Percentiles rank a stretch among this genome's conserved stretches.
Conservation (phyloP, 1,140 invertebrate species). For the Cheumatopsyche charites region DNA sequence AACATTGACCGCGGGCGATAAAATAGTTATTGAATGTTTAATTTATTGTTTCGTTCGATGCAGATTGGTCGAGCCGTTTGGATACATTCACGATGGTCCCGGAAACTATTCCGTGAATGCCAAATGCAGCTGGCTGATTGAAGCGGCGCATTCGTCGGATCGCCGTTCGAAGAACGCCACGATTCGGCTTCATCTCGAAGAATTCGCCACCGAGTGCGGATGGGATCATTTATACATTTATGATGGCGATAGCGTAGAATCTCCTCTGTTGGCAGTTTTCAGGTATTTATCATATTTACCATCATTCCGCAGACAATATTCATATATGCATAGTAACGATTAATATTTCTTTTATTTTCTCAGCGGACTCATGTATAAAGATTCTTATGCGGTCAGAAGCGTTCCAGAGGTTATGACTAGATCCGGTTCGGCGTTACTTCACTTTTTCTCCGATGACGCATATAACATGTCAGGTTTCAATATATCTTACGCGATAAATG, state of each 20-base stretch:
- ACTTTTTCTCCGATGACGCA: conserved; percentile 97
- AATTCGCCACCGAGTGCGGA: conserved; percentile 96
- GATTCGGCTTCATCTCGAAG: conserved; percentile 82
- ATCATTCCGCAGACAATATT: too few relatives aligned
- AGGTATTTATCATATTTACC: conserved; percentile 63
- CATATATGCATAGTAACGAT: too few relatives aligned
- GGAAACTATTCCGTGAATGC: conserved; percentile 94
- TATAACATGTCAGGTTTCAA: conserved; percentile 98
- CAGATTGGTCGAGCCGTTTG: conserved; percentile 77
- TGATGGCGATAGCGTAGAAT: conserved; percentile 93
- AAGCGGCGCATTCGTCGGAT: conserved; percentile 65
- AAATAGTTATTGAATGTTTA: too few relatives aligned
- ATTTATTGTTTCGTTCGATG: conserved; percentile 44
- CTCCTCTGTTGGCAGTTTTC: conserved; percentile 88
- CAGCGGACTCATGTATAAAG: conserved; percentile 86
- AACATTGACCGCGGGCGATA: too few relatives aligned
- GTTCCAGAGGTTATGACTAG: conserved; percentile 86
- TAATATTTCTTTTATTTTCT: conserved; percentile 49
- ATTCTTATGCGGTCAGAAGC: conserved; percentile 73
- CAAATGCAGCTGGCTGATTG: conserved; percentile 95
- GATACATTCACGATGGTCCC: conserved; percentile 88
- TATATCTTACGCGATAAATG: conserved; percentile 83
- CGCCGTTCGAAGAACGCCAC: conserved; percentile 62
- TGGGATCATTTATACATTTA: conserved; percentile 99
- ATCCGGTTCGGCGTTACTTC: conserved; percentile 84